A percentile compares a stretch with the other conserved stretches of the same genome.
phyloP scores from a whole-genome alignment of 2,888 invertebrate species.

The Lasioglossum zephyrum region DNA sequence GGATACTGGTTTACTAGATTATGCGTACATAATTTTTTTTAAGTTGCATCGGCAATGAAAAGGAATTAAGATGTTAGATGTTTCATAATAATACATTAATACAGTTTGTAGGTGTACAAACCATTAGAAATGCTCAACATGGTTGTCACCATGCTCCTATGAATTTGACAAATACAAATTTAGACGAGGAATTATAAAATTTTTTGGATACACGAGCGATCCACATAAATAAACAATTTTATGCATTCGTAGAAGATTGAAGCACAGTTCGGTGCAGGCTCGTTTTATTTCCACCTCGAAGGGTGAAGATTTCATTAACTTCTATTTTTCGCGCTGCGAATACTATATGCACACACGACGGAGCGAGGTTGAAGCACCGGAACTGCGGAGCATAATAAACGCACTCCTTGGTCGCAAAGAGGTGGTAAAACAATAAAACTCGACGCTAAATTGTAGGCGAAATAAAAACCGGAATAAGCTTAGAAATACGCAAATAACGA shows the following conservation, averaged over 20 bases:
- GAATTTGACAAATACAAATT: neutral
- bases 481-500: neutral
- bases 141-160: too few relatives aligned
- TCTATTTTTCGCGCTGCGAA: neutral
- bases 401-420: neutral
- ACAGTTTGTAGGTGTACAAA: neutral
- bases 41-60: neutral
- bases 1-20: neutral
- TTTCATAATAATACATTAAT: neutral
- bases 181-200: neutral
- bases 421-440: conserved; percentile 11
- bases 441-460: neutral
- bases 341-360: neutral
- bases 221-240: too few relatives aligned
- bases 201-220: neutral
- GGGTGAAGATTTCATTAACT: neutral
- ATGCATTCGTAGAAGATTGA: neutral
- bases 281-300: neutral
- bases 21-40: neutral
- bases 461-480: neutral
- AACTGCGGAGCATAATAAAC: conserved; percentile 7
- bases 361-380: neutral
- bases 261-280: neutral
- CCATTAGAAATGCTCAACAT: too few relatives aligned
- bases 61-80: too few relatives aligned